Base-by-base conservation (phyloP, 2,113 vertebrate genomes). In the Procavia capensis region DNA sequence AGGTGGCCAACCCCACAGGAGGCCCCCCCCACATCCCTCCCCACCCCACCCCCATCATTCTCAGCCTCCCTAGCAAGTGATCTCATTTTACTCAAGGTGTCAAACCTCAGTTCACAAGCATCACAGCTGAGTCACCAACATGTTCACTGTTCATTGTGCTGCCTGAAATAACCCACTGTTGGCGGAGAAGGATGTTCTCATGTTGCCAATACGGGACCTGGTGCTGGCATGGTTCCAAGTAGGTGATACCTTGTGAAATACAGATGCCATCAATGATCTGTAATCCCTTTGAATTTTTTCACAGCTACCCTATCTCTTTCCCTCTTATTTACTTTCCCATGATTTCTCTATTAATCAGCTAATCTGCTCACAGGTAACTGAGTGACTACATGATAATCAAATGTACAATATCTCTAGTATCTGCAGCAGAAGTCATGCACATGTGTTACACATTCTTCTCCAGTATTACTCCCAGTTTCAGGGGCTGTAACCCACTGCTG, bases 41-140 rank as follows among this genome's bases (percentile, higher is more conserved):
- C 41, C 27, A 13, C 39, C 50, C 5, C 0, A 8, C 47, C 36
- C 7, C 4, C 1, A 19, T 29, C 10, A 8, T 2, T 2, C n/a
- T 22, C 34, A 36, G 19, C 36, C 29, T 76, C 61, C 83, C 63
- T 0, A 10, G 43, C 63, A 20, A 45, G 61, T 24, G 88, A 83
- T 34, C n/a, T 41, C 34, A 10, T 31, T 64, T 36, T 29, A 29
- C 43, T 91, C 57, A 31, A 39, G 79, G 36, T 6, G 63, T 66
- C 61, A 81, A 43, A 72, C 5, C 85, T 88, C 45, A 2, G 61
- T 59, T 88, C 92, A 83, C 41, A 9, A 4, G 2, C 0, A 1
- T 4, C 57, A 63, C 36, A 75, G 64, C 5, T 1, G 6, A 39
- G 80, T 4, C 72, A 81, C 9, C 50, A 24, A 24, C 1, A 13